Base-by-base conservation (phyloP, 1,140 invertebrate species). In the Drosophila tropicalis region DNA sequence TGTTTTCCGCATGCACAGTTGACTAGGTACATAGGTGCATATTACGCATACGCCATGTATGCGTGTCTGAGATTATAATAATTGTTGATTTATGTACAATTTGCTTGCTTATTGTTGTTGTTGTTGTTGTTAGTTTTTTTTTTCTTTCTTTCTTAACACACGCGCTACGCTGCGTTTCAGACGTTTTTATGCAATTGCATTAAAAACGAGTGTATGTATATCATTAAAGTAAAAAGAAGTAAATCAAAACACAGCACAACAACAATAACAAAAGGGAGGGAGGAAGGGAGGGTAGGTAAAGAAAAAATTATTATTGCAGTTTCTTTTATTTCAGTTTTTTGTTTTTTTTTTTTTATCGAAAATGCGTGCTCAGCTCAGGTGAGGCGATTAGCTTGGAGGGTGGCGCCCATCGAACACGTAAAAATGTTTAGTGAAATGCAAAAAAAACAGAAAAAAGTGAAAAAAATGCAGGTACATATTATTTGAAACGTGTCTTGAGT, bases 351-450 rank as follows among this genome's bases (percentile, higher is more conserved):
- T 67, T 56, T 75, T 75, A 75, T 75, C 72, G 72, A 75, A 75
- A 75, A 75, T 75, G 72, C 72, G 72, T 75, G 72, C 71, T 75
- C 72, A 75, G 72, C 72, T 75, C 67, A 74, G 13, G 15, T 19
- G 15, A n/a, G 17, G 44, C 3, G 22, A 25, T 25, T 25, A 25
- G 22, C 22, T 25, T 25, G 7, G 5, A 10, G 44, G 7, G 7
- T 51, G 44, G 44, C 44, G 44, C 44, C 44, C 44, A 51, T 51
- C 9, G 44, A 51, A 51, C 44, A 51, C 44, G 44, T 51, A 51
- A 51, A 51, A 51, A 22, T 51, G 44, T 51, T 51, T 51, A 51
- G 44, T 12, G 44, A 10, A 51, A 51, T 19, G 17, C 1, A 44
- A 12, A 15, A 12, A 41, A 41, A n/a, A 41, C 3, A 41, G 22